Base-by-base conservation (phyloP, 2,113 vertebrate species). In the Hypanus sabinus region DNA sequence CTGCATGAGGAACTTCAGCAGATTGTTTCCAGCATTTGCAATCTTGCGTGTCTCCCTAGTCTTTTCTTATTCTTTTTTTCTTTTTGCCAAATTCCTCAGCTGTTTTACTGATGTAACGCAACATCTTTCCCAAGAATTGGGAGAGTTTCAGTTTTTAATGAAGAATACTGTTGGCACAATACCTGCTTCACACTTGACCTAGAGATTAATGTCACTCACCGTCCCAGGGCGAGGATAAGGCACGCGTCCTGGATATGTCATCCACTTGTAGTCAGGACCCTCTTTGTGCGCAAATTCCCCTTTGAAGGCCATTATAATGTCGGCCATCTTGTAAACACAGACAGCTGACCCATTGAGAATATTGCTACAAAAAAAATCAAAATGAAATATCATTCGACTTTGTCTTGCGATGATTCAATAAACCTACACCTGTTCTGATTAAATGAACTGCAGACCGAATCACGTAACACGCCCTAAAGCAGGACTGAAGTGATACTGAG, bases 201-300 rank as follows among this genome's bases (percentile, higher is more conserved):
- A 20, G 16, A 60, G 55, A 88, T 55, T 36, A 24, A 36, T 14
- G 68, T 18, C 81, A 96, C 97, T 97, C 93, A 97, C 97, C 81
- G 97, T 97, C 94, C 97, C 97, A 33, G 97, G 97, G 36, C 97
- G 96, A 8, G 97, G 97, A 95, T 97, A 97, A n/a, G 97, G 97
- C 92, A 97, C 96, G 76, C 96, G 96, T 93, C 97, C 97, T 16
- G 96, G 96, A 85, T 97, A 97, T 95, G 97, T 96, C 5, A 96
- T 96, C 97, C 97, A 97, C 94, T 97, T 97, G 95, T 97, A 97
- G 95, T 97, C 96, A 77, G 97, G 96, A 38, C 97, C 97, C 94
- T 97, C 97, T 94, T 97, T 97, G 94, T 97, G 97, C 94, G 97
- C 95, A 94, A 97, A 97, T 94, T 97, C 96, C 60, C 97, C 97